Evolutionary conservation across 2,888 invertebrate genomes (phyloP), one percentile per base, ranked within the genome.

Genomic region (Aphrophora alni): DNA sequence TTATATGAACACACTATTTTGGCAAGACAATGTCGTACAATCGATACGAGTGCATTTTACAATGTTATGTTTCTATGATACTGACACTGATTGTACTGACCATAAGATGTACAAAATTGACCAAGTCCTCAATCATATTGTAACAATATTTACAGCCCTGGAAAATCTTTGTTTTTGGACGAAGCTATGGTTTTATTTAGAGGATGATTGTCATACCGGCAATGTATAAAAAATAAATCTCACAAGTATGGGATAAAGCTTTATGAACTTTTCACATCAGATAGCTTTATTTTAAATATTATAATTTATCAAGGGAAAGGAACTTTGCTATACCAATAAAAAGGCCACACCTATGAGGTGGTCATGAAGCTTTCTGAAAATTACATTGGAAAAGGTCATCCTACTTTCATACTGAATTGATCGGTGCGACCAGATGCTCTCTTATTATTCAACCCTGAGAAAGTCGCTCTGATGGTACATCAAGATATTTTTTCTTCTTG

Each of bases 381-480:
- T 12, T 33, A 77, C 69, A 38, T 77, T 33, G 38, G 24, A 69
- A 69, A 69, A 26, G 70, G 77, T 24, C 69, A 69, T 26, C 28
- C 69, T 77, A 38, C 69, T 7, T 59, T 17, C 17, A 17, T 59
- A 69, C 27, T 68, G 81, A 17, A 70, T 75, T 44, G 75, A 81
- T 38, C 26, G 73, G 1, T 24, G 59, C 33, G 77, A 81, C 68
- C 77, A 81, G 73, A 81, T 81, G 75, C 27, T 81, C n/a, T 25
- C 28, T 21, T 69, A 75, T 59, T 73, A 79, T 28, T 74, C 74
- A 21, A 71, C 71, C n/a, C 75, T 70, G 1, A 75, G 75, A 38
- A 81, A 81, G 71, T 75, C 81, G 24, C 17, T 81, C 25, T 51
- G 78, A 21, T 75, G 81, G 75, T 81, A 81, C 27, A 75, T 75